These are phyloP conservation scores for Diorhabda sublineata DNA, from an alignment of 1,140 invertebrate genomes.

Conservation along the genomic window DNA sequence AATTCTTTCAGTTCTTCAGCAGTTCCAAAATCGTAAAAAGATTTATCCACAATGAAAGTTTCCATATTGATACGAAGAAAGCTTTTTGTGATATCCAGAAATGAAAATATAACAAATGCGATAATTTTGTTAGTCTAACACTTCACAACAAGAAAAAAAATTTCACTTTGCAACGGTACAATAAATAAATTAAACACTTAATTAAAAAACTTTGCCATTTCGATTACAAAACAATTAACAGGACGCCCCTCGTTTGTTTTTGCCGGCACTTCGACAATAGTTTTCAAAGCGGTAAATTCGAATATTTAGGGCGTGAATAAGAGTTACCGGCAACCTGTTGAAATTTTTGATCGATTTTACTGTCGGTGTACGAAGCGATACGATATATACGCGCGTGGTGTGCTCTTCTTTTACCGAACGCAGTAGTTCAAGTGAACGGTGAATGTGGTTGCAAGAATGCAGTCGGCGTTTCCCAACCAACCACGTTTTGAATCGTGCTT, in stretches of 20 bases:
- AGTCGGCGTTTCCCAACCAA: neutral
- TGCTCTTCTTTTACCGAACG: neutral
- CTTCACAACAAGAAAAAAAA: neutral
- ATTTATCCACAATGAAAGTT: conserved; percentile 36
- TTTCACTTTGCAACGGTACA: neutral
- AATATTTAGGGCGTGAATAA: neutral
- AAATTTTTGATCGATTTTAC: neutral
- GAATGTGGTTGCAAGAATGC: conserved; percentile 1
- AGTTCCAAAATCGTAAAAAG: conserved; percentile 49
- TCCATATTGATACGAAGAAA: conserved; percentile 27
- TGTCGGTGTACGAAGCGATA: neutral
- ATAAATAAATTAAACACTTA: neutral
- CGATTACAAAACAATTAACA: neutral
- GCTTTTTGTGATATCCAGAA: neutral
- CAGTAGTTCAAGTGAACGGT: neutral
- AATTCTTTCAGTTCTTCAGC: conserved; percentile 66
- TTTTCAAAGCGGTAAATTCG: neutral
- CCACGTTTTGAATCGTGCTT: neutral
- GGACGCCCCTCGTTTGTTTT: neutral
- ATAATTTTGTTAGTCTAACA: neutral
- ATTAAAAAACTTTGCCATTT: neutral
- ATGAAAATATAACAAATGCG: neutral
- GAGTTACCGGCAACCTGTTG: neutral
- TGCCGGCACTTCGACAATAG: neutral
- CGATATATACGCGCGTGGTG: neutral